Conservation (phyloP, 1,140 invertebrate species). For the Drosophila lini region DNA sequence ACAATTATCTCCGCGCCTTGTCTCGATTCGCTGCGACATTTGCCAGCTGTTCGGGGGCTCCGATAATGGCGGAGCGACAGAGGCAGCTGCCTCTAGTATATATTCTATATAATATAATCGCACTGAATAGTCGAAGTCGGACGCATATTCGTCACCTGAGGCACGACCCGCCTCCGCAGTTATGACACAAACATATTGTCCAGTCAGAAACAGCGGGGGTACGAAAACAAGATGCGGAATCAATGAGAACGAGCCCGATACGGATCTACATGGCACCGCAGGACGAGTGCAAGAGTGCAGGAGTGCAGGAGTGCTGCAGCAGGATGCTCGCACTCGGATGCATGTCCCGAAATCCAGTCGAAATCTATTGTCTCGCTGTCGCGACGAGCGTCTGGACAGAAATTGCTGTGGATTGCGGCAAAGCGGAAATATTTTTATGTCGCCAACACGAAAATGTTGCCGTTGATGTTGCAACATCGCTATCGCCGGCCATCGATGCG, state of each 20-base stretch:
- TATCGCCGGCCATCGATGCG: conserved; percentile 63
- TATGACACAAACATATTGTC: conserved; percentile 35
- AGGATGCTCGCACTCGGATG: conserved; percentile 31
- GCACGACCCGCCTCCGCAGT: conserved; percentile 13
- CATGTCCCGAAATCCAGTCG: conserved; percentile 35
- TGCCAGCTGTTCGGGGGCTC: conserved; percentile 63
- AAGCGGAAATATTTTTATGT: conserved; percentile 77
- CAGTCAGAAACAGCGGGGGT: conserved; percentile 34
- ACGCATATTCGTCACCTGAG: conserved; percentile 20
- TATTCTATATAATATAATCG: conserved; percentile 3
- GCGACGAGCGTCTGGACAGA: conserved; percentile 48
- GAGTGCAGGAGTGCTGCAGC: conserved; percentile 13
- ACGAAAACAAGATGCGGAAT: conserved; percentile 50
- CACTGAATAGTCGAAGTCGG: background rate
- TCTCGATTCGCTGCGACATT: conserved; percentile 72
- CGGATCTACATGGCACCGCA: conserved; percentile 62
- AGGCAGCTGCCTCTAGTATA: conserved; percentile 16
- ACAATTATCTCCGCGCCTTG: conserved; percentile 71
- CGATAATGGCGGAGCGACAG: conserved; percentile 55
- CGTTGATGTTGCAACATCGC: conserved; percentile 44
- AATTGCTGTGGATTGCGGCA: conserved; percentile 18
- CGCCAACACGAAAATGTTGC: conserved; percentile 72
- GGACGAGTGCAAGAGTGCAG: conserved; percentile 16
- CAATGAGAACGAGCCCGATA: conserved; percentile 51
- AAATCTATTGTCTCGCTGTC: conserved; percentile 57